Conservation (phyloP, 2,113 vertebrate species). For the Pelecanus crispus region DNA sequence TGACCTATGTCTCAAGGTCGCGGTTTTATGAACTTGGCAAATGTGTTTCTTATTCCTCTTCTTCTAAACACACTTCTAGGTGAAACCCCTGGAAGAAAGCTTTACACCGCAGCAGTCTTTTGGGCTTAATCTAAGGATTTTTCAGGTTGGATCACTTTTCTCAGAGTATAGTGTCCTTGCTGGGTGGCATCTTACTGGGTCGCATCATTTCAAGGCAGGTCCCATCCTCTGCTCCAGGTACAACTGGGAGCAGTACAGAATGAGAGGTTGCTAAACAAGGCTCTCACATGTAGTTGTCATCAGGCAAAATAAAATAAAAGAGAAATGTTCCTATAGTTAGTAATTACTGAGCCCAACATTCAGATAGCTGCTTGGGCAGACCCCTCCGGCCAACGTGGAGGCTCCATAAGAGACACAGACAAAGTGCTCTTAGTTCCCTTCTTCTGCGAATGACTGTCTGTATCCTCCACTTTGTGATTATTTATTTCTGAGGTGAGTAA, state of each 20-base stretch:
- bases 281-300: neutral
- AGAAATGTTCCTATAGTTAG: neutral
- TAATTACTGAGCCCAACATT: neutral
- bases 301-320: conserved; percentile 17
- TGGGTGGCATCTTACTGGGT: neutral
- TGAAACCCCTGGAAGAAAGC: neutral
- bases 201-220: neutral
- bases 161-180: neutral
- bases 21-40: neutral
- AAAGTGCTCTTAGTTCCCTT: neutral
- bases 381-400: neutral
- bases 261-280: neutral
- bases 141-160: neutral
- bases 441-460: neutral
- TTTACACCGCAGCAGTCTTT: neutral
- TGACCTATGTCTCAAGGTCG: neutral
- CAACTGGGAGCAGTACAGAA: neutral
- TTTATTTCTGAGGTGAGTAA: conserved; percentile 13
- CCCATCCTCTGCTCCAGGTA: neutral
- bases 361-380: neutral
- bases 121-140: neutral
- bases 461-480: neutral
- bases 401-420: neutral
- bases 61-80: neutral
- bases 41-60: neutral